Evolutionary conservation across 2,113 vertebrate genomes (phyloP).

Genomic region (Podiceps cristatus): DNA sequence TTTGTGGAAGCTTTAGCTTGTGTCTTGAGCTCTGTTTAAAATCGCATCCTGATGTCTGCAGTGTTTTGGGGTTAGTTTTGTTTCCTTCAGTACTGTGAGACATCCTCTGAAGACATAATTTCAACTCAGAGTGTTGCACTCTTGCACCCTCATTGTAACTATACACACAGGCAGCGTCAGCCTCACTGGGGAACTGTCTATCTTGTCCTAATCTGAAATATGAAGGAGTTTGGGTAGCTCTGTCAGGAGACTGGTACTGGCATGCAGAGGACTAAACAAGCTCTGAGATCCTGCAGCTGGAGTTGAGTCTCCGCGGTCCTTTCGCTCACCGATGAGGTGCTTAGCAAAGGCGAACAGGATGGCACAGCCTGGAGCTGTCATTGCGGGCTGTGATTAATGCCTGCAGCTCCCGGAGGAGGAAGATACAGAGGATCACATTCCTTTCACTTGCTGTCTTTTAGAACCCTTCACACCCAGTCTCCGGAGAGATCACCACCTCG

Average conservation of each 20-base stretch:
- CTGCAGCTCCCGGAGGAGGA: background rate
- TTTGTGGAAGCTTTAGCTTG: background rate
- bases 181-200: background rate
- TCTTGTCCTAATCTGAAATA: background rate
- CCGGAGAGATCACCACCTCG: background rate
- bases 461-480: background rate
- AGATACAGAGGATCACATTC: background rate
- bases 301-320: background rate
- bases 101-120: background rate
- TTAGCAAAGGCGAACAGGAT: background rate
- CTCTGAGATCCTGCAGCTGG: background rate
- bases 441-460: background rate
- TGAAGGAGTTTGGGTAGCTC: background rate
- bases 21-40: background rate
- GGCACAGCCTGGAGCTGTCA: background rate
- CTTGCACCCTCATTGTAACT: background rate
- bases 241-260: background rate
- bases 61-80: background rate
- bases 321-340: rapidly evolving
- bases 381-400: background rate
- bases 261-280: background rate
- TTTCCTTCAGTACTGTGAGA: background rate
- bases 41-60: background rate
- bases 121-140: background rate
- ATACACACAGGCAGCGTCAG: background rate